Evolutionary conservation across 2,797 vertebrate genomes (phyloP), one percentile per base, ranked within the genome.

Genomic region (Acanthornis magna): DNA sequence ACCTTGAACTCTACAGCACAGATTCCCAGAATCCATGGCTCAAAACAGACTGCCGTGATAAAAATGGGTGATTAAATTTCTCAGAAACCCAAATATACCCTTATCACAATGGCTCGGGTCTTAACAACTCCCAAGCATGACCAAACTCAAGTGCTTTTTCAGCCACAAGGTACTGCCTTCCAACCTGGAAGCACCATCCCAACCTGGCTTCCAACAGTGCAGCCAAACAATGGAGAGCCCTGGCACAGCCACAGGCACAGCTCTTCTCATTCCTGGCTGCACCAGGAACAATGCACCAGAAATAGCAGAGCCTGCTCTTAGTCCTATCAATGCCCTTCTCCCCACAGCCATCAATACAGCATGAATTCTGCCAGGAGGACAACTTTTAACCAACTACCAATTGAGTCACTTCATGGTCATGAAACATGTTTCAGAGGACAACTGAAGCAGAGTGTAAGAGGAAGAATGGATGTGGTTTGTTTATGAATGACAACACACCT

Each of bases 1-100:
- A 96, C 95, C 96, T 95, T 95, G 92, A 95, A 91, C 95, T 87
- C 57, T 38, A 54, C 61, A 76, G 75, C 77, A 92, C 48, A 84
- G 74, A 90, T 90, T 93, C 91, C 57, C 90, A 82, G 89, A 95
- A 95, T 43, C 36, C 3, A 7, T 2, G 30, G 80, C 90, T 95
- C 65, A 55, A 89, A 95, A 91, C 90, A 93, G 83, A 74, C 71
- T 67, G 74, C 10, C 0, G 1, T 45, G 85, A 91, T 80, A 96
- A 93, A 95, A 94, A 91, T 3, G 26, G 77, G 38, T 23, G 53
- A 89, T 86, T 63, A 38, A 25, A 94, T 67, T 93, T 93, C 85
- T 51, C 88, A 91, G 88, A 95, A 94, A 79, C 70, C 74, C 83
- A 65, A 85, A 90, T 74, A 94, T 26, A 93, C 57, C 53, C 76